Evolutionary conservation across 2,797 vertebrate genomes (phyloP).

Genomic region (Gephyroberyx darwinii): DNA sequence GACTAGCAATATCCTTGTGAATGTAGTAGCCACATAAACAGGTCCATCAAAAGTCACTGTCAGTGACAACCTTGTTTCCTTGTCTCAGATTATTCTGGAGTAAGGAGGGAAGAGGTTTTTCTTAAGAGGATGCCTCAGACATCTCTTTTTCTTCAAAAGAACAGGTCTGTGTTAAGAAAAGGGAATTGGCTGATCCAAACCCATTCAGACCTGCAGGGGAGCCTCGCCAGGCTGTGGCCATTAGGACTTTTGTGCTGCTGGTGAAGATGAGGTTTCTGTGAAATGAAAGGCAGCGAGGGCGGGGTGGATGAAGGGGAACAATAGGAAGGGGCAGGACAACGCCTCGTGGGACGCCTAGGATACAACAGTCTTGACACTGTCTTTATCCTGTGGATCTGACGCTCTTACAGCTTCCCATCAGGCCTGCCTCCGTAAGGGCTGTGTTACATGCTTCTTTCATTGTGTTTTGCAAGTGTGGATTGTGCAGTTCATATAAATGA

Average conservation of each 20-base stretch:
- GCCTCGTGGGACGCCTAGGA: slow-evolving; percentile 36
- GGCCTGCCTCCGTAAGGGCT: neutral
- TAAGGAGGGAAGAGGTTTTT: slow-evolving; percentile 40
- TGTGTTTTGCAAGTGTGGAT: slow-evolving; percentile 8
- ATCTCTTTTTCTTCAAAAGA: slow-evolving; percentile 47
- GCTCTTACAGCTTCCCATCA: slow-evolving; percentile 4
- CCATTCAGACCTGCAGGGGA: slow-evolving; percentile 58
- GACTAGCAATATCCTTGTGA: neutral
- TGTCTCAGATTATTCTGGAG: slow-evolving; percentile 38
- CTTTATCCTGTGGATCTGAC: slow-evolving; percentile 10
- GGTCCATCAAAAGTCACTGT: slow-evolving; percentile 13
- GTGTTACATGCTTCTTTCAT: neutral
- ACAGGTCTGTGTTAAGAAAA: slow-evolving; percentile 35
- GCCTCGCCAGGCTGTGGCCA: slow-evolving; percentile 8
- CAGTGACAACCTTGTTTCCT: slow-evolving; percentile 12
- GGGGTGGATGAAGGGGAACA: slow-evolving; percentile 20
- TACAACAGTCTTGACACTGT: slow-evolving; percentile 11
- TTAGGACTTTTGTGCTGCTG: slow-evolving; percentile 43
- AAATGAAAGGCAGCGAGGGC: slow-evolving; percentile 35
- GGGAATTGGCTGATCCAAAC: slow-evolving; percentile 48
- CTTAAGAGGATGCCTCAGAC: slow-evolving; percentile 29
- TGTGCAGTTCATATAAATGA: neutral
- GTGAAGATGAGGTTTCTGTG: slow-evolving; percentile 52
- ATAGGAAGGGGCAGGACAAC: neutral
- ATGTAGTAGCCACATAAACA: slow-evolving; percentile 7